These are phyloP conservation scores for Tetraneura akinire DNA, from an alignment of 1,140 invertebrate species.

Conservation along the genomic window DNA sequence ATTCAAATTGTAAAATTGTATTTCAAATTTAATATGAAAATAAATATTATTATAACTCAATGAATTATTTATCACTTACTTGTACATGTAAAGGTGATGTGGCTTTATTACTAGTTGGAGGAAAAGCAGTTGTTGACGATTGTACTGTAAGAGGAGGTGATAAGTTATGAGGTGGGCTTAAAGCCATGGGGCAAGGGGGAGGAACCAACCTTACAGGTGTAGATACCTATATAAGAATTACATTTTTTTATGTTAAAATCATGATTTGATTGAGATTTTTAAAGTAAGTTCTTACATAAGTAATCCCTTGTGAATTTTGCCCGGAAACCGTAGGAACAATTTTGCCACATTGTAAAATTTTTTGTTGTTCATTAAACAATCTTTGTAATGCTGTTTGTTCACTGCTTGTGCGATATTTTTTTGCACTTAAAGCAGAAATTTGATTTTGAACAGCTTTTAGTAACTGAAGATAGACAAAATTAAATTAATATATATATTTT, in stretches of 20 bases:
- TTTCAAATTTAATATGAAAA: no score
- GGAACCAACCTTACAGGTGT: constrained; percentile 55
- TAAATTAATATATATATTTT: background rate
- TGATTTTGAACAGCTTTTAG: constrained; percentile 66
- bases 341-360: constrained; percentile 67
- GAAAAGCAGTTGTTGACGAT: constrained; percentile 45
- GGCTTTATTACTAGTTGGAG: constrained; percentile 53
- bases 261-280: no score
- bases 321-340: constrained; percentile 63
- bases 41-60: background rate
- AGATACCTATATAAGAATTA: constrained; percentile 53
- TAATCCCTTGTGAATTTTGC: constrained; percentile 56
- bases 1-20: no score
- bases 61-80: constrained; percentile 49
- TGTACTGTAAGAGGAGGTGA: constrained; percentile 47
- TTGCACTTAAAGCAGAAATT: constrained; percentile 63
- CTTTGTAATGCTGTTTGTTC: constrained; percentile 63
- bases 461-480: constrained; percentile 58
- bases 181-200: constrained; percentile 51
- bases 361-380: constrained; percentile 65
- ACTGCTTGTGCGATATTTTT: constrained; percentile 59
- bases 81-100: constrained; percentile 55
- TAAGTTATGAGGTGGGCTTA: constrained; percentile 35
- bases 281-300: constrained; percentile 55
- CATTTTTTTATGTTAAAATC: background rate